phyloP scores from a whole-genome alignment of 1,140 invertebrate genomes.

The Delia radicum region DNA sequence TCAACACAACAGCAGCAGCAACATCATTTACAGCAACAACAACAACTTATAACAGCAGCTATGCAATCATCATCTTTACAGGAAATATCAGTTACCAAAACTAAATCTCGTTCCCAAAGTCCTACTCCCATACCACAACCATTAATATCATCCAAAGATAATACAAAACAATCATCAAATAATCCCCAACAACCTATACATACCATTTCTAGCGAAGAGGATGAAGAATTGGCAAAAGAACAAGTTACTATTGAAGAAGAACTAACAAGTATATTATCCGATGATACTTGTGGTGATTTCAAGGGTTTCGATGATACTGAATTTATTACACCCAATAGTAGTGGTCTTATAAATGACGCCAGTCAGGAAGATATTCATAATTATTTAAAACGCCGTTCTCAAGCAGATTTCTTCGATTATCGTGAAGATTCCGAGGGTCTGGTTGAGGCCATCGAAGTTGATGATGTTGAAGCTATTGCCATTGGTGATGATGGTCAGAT shows the following conservation, averaged over 20 bases:
- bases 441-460: conserved; percentile 13
- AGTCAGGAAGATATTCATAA: neutral
- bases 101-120: too few species aligned
- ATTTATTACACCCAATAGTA: neutral
- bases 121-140: neutral
- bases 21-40: neutral
- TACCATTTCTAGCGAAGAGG: neutral
- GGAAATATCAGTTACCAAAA: too few species aligned
- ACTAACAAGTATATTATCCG: neutral
- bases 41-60: neutral
- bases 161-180: neutral
- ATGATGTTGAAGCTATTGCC: conserved; percentile 1
- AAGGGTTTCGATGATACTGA: conserved; percentile 3
- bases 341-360: neutral
- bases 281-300: neutral
- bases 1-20: neutral
- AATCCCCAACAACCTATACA: neutral
- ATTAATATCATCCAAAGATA: too few species aligned
- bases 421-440: neutral
- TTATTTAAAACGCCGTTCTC: neutral
- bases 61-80: neutral
- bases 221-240: neutral
- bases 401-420: neutral
- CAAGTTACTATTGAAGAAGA: neutral
- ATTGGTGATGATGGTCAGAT: neutral